Percentiles rank a stretch among this genome's conserved stretches.
These are phyloP conservation scores for Pelmatolapia mariae DNA, from an alignment of 2,113 vertebrate species.

Conservation along the genomic window DNA sequence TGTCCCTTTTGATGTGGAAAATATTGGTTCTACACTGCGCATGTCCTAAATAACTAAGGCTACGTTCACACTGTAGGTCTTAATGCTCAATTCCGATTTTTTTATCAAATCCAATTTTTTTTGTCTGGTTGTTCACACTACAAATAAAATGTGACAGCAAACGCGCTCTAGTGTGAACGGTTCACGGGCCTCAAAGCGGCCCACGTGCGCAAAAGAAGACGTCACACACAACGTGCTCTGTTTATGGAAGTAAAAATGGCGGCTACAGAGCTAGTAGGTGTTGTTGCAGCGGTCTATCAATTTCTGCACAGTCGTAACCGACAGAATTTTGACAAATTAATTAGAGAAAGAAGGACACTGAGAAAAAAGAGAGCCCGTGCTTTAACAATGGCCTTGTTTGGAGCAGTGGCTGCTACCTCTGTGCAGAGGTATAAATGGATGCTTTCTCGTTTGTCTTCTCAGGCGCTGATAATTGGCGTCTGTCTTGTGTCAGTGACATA, in stretches of 20 bases:
- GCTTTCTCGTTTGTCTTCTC: background rate
- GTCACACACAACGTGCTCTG: background rate
- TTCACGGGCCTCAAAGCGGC: background rate
- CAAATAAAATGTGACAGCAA: background rate
- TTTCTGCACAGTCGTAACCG: background rate
- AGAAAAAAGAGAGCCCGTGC: background rate
- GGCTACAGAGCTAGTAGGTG: background rate
- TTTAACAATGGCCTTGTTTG: background rate
- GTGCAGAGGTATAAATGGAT: background rate
- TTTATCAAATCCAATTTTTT: background rate
- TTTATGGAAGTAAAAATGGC: background rate
- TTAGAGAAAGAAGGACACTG: background rate
- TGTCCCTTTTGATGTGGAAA: background rate
- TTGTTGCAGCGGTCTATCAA: background rate
- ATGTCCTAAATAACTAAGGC: background rate
- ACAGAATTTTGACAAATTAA: background rate
- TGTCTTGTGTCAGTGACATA: background rate
- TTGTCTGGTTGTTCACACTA: background rate
- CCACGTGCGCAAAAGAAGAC: background rate
- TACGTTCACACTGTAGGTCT: background rate
- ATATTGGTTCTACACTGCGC: background rate
- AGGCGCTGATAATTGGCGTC: background rate
- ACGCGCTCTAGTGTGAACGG: background rate
- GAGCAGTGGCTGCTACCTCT: background rate
- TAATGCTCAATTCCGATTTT: background rate